Evolutionary conservation across 2,113 vertebrate species (phyloP), one percentile per base, ranked within the genome.

Genomic region (Melanostigma gelatinosum): DNA sequence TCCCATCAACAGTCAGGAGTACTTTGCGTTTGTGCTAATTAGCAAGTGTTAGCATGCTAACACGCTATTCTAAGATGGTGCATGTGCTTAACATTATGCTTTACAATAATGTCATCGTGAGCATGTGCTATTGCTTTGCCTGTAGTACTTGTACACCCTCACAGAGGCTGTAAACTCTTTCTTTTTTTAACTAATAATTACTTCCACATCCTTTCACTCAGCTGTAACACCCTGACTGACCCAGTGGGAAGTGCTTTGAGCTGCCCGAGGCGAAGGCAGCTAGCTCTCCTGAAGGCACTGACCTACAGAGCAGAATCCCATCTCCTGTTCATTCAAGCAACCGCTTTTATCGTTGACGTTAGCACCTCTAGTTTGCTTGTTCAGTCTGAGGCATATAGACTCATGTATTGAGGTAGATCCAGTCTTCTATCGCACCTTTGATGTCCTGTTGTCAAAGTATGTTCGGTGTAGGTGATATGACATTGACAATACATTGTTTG

Each of bases 291-390:
- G 6, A 22, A 82, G 73, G 66, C 81, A 15, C 50, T 89, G 82
- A 90, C 88, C 87, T 80, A 80, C 82, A 87, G 85, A 91, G 38
- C 34, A 71, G 75, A 84, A 79, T 82, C 73, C 16, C 54, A 80
- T 74, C 83, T 50, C 50, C 40, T 77, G 76, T 84, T 90, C 85
- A 89, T 46, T 79, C 79, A 87, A 77, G 70, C 77, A 52, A 83
- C 71, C 36, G 80, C 60, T 74, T 83, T 86, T 67, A 85, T 77
- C 75, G 24, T 68, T 67, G 46, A 68, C 46, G 61, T 80, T 60
- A 18, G 34, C 32, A 20, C 29, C 20, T 60, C 24, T 11, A 29
- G 44, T 82, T 72, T 22, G 52, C 11, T 65, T 69, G 24, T 72
- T 62, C 36, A 46, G 24, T 36, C 18, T 24, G 72, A 18, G 27